phyloP scores from a whole-genome alignment of 1,140 invertebrate species.

The Hylaeus anthracinus region DNA sequence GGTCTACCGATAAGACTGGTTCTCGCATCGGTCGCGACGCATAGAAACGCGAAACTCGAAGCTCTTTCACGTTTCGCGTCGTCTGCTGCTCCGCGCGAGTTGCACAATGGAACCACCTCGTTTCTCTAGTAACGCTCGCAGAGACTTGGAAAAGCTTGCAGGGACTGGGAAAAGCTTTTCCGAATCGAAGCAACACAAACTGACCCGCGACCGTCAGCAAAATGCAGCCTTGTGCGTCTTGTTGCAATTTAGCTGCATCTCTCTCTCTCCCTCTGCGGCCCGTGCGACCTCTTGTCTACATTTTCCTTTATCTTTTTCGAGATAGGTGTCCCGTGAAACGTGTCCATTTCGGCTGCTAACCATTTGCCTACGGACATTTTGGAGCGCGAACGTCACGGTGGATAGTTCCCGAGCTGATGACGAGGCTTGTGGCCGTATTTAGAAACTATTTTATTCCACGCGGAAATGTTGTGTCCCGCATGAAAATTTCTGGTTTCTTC shows the following conservation, averaged over 20 bases:
- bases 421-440: too few relatives aligned
- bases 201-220: slow-evolving; percentile 24
- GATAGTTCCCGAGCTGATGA: too few relatives aligned
- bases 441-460: too few relatives aligned
- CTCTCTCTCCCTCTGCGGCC: not conserved
- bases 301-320: too few relatives aligned
- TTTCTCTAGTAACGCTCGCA: slow-evolving; percentile 13
- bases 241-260: not conserved
- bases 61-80: not conserved
- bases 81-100: not conserved
- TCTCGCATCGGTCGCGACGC: not conserved
- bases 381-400: too few relatives aligned
- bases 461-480: too few relatives aligned
- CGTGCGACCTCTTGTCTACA: too few relatives aligned
- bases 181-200: slow-evolving; percentile 15
- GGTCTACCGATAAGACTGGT: slow-evolving; percentile 33
- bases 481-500: too few relatives aligned
- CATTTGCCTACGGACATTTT: too few relatives aligned
- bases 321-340: not conserved
- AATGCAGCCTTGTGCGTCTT: not conserved
- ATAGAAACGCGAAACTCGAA: not conserved
- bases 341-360: too few relatives aligned
- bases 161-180: slow-evolving; percentile 44
- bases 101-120: not conserved
- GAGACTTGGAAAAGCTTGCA: not conserved